Evolutionary conservation across 2,888 invertebrate species (phyloP), one percentile per base, ranked within the genome.

Genomic region (Seira sanloemensis): DNA sequence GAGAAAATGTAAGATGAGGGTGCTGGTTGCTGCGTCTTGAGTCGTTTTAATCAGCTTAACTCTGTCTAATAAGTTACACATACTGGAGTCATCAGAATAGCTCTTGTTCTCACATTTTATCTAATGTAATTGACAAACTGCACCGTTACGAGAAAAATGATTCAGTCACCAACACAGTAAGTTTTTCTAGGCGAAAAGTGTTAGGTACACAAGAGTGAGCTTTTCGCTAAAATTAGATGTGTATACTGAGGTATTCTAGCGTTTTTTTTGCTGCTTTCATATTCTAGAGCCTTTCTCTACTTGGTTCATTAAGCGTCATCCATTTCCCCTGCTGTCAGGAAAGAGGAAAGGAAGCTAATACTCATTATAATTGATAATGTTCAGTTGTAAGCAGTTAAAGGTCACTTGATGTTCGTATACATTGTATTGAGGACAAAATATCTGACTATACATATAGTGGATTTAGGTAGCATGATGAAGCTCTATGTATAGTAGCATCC

Each of bases 1-100:
- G 58, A 18, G 18, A 58, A 58, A 58, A 58, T 16, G 2, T 5
- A 58, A 58, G 58, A 58, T 16, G 58, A 58, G 7, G 58, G 12
- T 4, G 12, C 37, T 37, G 37, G 9, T 58, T 58, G 2, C n/a
- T 5, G 16, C 37, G 4, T 62, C 78, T 50, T 58, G 16, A 58
- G 74, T 67, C 69, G 19, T 68, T 80, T 80, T 74, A 80, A 80
- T 80, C 80, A 62, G 74, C 67, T 80, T 80, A 80, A 54, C 80
- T 74, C 58, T 65, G 66, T 21, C 68, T 80, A 74, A 74, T 80
- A 68, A 80, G 67, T 69, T 58, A 16, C n/a, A 58, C 58, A 58
- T 58, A 58, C 58, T 16, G 16, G n/a, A 58, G 2, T 18, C 58
- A 18, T 58, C 58, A 58, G 12, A 58, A 58, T n/a, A 58, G 26